A percentile compares a stretch with the other conserved stretches of the same genome.
Conservation (phyloP, 2,113 vertebrate species). For the Centropus unirufus region DNA sequence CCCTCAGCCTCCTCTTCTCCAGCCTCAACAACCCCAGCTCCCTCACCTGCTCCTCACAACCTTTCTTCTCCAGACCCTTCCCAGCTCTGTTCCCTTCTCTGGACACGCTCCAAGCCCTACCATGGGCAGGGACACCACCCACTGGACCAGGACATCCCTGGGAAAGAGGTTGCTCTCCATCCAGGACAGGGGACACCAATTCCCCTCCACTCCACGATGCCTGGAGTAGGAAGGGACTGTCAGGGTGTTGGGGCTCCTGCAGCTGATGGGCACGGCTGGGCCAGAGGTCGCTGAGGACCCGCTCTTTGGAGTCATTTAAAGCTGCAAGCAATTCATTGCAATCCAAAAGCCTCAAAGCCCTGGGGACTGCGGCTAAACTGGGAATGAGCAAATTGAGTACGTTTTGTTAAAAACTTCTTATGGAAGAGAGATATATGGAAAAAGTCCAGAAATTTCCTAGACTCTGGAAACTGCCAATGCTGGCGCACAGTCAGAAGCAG, state of each 20-base stretch:
- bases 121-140: too few species aligned
- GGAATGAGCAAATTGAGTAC: neutral
- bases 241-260: neutral
- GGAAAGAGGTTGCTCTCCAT: neutral
- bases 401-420: neutral
- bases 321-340: neutral
- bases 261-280: rapidly evolving
- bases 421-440: neutral
- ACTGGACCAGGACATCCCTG: neutral
- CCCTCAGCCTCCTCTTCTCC: too few species aligned
- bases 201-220: neutral
- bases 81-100: too few species aligned
- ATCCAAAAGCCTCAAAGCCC: neutral
- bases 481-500: neutral
- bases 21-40: too few species aligned
- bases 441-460: neutral
- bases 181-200: neutral
- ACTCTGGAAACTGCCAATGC: neutral
- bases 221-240: neutral
- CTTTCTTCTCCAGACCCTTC: too few species aligned
- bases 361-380: neutral
- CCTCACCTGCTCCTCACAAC: too few species aligned
- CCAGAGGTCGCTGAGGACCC: neutral
- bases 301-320: neutral
- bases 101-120: too few species aligned